Conservation (phyloP, 2,113 vertebrate genomes). For the Ammodramus savannarum region DNA sequence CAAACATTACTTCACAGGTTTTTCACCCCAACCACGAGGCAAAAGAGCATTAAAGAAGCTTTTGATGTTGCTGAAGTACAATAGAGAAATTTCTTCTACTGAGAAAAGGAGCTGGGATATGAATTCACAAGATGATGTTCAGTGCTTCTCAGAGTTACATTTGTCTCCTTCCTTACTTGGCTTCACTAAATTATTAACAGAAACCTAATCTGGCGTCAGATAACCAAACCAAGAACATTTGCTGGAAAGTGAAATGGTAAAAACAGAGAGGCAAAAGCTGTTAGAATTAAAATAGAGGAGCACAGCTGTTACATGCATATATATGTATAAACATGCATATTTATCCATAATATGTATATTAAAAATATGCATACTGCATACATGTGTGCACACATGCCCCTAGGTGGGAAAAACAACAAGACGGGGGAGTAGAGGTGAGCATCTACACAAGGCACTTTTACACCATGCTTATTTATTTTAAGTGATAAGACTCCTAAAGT, state of each 20-base stretch:
- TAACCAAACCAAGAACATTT: background rate
- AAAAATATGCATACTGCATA: background rate
- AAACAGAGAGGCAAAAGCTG: background rate
- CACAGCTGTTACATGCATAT: background rate
- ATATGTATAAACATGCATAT: background rate
- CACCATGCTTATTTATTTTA: background rate
- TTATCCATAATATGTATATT: background rate
- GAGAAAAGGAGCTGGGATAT: background rate
- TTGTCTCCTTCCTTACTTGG: background rate
- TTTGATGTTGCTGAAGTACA: background rate
- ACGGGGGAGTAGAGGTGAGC: background rate
- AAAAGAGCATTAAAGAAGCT: background rate
- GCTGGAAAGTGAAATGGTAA: background rate
- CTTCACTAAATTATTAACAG: background rate
- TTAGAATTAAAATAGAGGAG: background rate
- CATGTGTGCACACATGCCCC: accelerated
- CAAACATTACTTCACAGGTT: background rate
- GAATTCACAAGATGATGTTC: background rate
- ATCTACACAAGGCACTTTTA: background rate
- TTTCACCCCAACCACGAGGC: background rate
- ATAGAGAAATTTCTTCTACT: background rate
- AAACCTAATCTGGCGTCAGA: background rate
- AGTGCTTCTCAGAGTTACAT: background rate
- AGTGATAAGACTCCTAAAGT: background rate
- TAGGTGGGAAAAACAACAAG: background rate